phyloP scores from a whole-genome alignment of 2,797 vertebrate genomes.

The Hephaestus fuliginosus region DNA sequence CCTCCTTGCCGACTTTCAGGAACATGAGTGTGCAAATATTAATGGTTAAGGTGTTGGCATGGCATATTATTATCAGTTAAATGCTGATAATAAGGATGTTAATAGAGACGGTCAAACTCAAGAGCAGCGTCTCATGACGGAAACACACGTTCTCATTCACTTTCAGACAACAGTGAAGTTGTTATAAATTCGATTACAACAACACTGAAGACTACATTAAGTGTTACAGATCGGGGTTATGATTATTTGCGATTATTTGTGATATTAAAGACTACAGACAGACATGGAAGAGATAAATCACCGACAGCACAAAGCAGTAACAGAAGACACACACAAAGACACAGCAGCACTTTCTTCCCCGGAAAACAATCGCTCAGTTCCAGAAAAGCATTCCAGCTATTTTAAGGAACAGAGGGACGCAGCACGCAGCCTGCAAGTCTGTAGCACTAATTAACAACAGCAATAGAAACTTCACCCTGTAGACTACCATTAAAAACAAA shows the following conservation, averaged over 20 bases:
- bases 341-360: conserved; percentile 4
- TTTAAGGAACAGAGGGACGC: conserved; percentile 45
- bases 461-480: not conserved
- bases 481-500: not conserved
- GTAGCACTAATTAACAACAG: conserved; percentile 48
- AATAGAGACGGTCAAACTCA: conserved; percentile 14
- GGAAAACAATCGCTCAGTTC: conserved; percentile 55
- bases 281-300: conserved; percentile 20
- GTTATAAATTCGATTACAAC: not conserved
- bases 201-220: not conserved
- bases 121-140: not conserved
- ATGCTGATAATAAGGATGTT: conserved; percentile 31
- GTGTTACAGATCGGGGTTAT: not conserved
- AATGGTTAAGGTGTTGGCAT: conserved; percentile 43
- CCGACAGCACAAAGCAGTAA: not conserved
- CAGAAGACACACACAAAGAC: not conserved
- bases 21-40: conserved; percentile 23
- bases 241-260: not conserved
- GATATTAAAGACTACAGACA: not conserved
- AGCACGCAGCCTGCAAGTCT: conserved; percentile 42
- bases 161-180: not conserved
- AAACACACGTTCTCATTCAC: not conserved
- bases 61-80: not conserved
- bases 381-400: conserved; percentile 71
- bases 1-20: conserved; percentile 1